A percentile compares a stretch with the other conserved stretches of the same genome.
Evolutionary conservation across 2,113 vertebrate species (phyloP).

Genomic region (Myotis yumanensis): DNA sequence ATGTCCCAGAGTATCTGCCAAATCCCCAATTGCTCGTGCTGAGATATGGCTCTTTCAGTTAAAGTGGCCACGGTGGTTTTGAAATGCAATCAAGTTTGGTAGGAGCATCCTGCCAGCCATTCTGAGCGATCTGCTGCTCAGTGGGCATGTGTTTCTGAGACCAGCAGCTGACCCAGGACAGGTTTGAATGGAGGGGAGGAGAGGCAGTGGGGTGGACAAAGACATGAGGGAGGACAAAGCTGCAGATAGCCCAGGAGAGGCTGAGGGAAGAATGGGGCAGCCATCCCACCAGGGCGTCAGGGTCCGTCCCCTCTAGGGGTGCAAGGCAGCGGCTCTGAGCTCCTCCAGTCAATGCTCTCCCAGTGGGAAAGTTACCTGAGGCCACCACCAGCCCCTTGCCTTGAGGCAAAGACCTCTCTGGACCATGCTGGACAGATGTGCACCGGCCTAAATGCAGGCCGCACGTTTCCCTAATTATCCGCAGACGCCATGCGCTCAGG

Average conservation of each 20-base stretch:
- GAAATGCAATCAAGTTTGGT: neutral
- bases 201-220: neutral
- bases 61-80: neutral
- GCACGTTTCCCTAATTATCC: neutral
- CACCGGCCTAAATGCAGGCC: neutral
- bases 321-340: neutral
- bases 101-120: neutral
- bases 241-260: neutral
- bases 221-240: neutral
- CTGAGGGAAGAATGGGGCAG: neutral
- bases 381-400: neutral
- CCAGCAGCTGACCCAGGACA: neutral
- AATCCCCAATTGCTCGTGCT: neutral
- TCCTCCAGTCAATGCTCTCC: neutral
- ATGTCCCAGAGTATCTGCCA: neutral
- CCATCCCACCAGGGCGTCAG: neutral
- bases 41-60: neutral
- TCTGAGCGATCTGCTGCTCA: neutral
- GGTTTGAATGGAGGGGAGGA: neutral
- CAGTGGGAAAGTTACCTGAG: neutral
- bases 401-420: neutral
- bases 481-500: neutral
- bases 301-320: neutral
- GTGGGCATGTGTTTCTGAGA: neutral
- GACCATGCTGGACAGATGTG: neutral